These are phyloP conservation scores for Himantopus leucocephalus DNA, from an alignment of 2,113 vertebrate genomes.

Conservation along the genomic window DNA sequence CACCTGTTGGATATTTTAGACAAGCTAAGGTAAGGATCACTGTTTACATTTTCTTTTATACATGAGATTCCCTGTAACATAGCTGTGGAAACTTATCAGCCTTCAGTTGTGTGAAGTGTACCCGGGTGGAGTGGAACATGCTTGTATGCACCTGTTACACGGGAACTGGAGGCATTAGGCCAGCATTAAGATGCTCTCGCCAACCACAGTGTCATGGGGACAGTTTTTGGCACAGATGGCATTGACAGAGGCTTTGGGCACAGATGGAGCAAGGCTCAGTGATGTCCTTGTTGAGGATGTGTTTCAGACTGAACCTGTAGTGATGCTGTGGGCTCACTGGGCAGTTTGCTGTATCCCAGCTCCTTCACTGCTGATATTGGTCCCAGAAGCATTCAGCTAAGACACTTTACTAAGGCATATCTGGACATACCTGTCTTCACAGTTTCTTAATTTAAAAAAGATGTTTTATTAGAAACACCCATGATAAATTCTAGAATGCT, in stretches of 20 bases:
- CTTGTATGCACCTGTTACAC: not conserved
- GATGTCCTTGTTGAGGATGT: not conserved
- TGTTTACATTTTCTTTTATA: not conserved
- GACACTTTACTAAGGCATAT: not conserved
- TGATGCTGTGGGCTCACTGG: not conserved
- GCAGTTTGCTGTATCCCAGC: not conserved
- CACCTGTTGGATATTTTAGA: slow-evolving; percentile 90
- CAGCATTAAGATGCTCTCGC: not conserved
- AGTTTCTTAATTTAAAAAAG: not conserved
- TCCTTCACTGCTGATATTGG: not conserved
- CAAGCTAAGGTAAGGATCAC: slow-evolving; percentile 85
- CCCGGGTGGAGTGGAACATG: not conserved
- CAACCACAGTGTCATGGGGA: not conserved
- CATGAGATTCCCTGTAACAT: not conserved
- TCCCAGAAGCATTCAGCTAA: not conserved
- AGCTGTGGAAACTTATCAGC: not conserved
- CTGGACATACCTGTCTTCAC: not conserved
- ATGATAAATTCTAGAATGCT: not conserved
- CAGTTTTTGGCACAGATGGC: not conserved
- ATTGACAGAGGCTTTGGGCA: not conserved
- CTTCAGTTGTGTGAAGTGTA: not conserved
- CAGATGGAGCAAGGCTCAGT: not conserved
- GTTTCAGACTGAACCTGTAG: not conserved
- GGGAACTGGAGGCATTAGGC: not conserved
- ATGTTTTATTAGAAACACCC: not conserved